Evolutionary conservation across 2,888 invertebrate genomes (phyloP), one percentile per base, ranked within the genome.

Genomic region (Panopea generosa): DNA sequence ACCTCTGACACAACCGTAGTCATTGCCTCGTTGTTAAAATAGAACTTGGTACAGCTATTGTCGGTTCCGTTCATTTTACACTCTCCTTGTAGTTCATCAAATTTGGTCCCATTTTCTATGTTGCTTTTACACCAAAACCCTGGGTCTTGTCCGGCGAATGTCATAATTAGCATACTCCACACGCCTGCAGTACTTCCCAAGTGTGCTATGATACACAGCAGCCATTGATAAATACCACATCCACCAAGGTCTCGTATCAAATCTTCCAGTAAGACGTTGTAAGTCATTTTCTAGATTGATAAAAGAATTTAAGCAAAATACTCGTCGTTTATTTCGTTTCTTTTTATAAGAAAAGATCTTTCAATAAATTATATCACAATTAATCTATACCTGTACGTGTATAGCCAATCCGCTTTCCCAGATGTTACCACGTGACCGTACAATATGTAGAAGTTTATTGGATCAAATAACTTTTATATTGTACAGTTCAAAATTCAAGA

Each of bases 141-240:
- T 0, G 86, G 82, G 7, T 77, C 66, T 29, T 85, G 79, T 22
- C 84, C 84, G 24, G 82, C 84, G 55, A 85, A 87, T 1, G 84
- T 79, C 87, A 87, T 87, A 53, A 82, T 77, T 22, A 87, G 24
- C 83, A 85, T 85, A 33, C 86, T 86, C 85, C 82, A 84, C 1
- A 81, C 70, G 1, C 79, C 78, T 6, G 75, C 47, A 2, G 80
- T 33, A 38, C 83, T 80, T 9, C 79, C 52, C 0, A 77, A 24
- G 20, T 77, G 76, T 1, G 71, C 69, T 11, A 83, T 69, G 1
- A 78, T 11, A 0, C 86, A 62, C 2, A 82, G 60, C 14, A 85
- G 50, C 50, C 74, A 63, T 53, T 87, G 87, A 60, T 82, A 87
- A 14, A 61, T 53, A 9, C 86, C 86, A 29, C 86, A 82, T 0